Evolutionary conservation across 2,888 invertebrate species (phyloP).

Genomic region (Boloria selene): DNA sequence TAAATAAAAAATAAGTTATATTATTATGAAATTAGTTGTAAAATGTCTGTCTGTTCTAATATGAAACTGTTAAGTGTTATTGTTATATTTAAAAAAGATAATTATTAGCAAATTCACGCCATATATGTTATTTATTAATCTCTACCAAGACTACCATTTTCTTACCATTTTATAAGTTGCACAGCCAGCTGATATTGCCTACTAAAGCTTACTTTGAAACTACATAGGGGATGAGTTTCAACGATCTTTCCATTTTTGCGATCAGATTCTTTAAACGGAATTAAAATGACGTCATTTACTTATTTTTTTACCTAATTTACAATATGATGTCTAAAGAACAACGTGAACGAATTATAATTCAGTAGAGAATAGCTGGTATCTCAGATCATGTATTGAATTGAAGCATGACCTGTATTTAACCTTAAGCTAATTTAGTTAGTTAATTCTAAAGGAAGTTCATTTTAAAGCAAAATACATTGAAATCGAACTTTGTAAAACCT

Average conservation of each 20-base stretch:
- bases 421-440: slow-evolving; percentile 11
- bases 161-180: slow-evolving; percentile 12
- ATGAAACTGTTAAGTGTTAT: no score
- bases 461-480: not conserved
- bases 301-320: not conserved
- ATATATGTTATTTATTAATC: slow-evolving; percentile 5
- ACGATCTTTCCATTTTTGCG: slow-evolving; percentile 10
- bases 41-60: no score
- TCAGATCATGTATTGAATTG: slow-evolving; percentile 18
- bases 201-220: slow-evolving; percentile 17
- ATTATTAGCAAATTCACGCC: not conserved
- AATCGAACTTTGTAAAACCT: not conserved
- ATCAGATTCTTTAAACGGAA: slow-evolving; percentile 12
- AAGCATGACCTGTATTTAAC: slow-evolving; percentile 18
- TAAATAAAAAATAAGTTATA: no score
- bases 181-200: slow-evolving; percentile 12
- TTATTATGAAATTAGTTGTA: no score
- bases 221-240: slow-evolving; percentile 13
- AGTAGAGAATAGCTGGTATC: slow-evolving; percentile 3
- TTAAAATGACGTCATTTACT: not conserved
- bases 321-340: slow-evolving; percentile 3
- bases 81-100: no score
- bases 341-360: slow-evolving; percentile 12
- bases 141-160: slow-evolving; percentile 1
- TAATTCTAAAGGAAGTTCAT: slow-evolving; percentile 12